Evolutionary conservation across 2,797 vertebrate species (phyloP).

Genomic region (Liasis olivaceus): DNA sequence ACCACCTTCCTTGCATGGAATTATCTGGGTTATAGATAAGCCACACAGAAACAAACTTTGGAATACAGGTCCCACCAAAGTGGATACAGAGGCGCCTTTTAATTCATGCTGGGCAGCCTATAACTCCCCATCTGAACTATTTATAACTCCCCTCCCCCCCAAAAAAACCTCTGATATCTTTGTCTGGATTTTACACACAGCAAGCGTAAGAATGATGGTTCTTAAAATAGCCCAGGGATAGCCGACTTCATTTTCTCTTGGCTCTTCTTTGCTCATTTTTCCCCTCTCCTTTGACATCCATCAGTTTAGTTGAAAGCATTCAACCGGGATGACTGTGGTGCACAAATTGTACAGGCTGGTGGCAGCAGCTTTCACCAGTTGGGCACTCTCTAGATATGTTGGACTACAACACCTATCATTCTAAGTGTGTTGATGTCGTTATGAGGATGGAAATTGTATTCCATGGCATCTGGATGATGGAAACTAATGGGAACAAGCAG

Average conservation of each 20-base stretch:
- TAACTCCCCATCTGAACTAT: slow-evolving; percentile 13
- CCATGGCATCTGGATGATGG: background rate
- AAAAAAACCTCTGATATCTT: background rate
- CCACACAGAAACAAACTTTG: slow-evolving; percentile 15
- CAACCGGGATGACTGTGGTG: no score
- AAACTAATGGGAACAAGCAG: background rate
- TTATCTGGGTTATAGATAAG: slow-evolving; percentile 36
- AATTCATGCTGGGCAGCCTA: slow-evolving; percentile 28
- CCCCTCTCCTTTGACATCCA: background rate
- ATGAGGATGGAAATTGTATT: no score
- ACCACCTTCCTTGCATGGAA: slow-evolving; percentile 46
- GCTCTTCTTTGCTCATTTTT: background rate
- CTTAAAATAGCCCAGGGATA: slow-evolving; percentile 43
- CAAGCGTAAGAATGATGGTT: slow-evolving; percentile 35
- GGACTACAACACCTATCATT: background rate
- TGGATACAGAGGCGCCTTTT: background rate
- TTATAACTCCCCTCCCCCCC: slow-evolving; percentile 11
- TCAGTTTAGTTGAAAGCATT: slow-evolving; percentile 30
- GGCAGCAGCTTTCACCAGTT: background rate
- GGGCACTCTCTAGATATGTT: background rate
- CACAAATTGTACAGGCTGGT: background rate
- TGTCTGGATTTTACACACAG: slow-evolving; percentile 46
- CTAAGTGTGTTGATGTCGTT: background rate
- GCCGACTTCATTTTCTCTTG: background rate
- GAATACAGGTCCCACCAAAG: background rate